A percentile compares a stretch with the other conserved stretches of the same genome.
Evolutionary conservation across 2,797 vertebrate genomes (phyloP).

Genomic region (Gastrophryne carolinensis): DNA sequence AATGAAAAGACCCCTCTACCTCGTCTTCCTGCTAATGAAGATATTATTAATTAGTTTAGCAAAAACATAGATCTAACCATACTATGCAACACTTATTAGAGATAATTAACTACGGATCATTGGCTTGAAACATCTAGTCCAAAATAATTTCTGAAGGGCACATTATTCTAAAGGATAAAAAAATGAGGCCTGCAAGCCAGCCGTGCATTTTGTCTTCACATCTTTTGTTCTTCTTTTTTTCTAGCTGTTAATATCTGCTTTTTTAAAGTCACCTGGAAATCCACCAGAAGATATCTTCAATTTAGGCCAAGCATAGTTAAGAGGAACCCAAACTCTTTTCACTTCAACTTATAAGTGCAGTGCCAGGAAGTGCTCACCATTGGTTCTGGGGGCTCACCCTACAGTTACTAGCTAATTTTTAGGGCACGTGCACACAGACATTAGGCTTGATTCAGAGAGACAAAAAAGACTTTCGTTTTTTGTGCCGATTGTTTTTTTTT

Average conservation of each 20-base stretch:
- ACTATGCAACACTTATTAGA: constrained; percentile 86
- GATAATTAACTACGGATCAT: constrained; percentile 86
- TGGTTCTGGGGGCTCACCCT: no score
- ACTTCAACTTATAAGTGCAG: no score
- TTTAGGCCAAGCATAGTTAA: no score
- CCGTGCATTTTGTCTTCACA: constrained; percentile 64
- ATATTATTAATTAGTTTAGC: constrained; percentile 85
- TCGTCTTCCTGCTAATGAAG: constrained; percentile 84
- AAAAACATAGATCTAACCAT: constrained; percentile 84
- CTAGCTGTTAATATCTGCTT: not conserved
- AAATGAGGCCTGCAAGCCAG: constrained; percentile 82
- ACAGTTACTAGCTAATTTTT: no score
- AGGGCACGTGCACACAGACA: no score
- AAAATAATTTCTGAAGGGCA: constrained; percentile 84
- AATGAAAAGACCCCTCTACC: constrained; percentile 80
- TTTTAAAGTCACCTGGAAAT: constrained; percentile 18
- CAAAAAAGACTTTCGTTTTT: no score
- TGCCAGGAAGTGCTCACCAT: no score
- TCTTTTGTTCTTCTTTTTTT: constrained; percentile 66
- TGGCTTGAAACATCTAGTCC: constrained; percentile 83
- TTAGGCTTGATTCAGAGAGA: no score
- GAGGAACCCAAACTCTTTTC: no score
- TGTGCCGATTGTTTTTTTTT: no score
- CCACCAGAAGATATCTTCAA: not conserved
- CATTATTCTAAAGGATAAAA: constrained; percentile 84